Percentiles rank a stretch among this genome's conserved stretches.
Conservation (phyloP, 1,140 invertebrate genomes). For the Delia radicum region DNA sequence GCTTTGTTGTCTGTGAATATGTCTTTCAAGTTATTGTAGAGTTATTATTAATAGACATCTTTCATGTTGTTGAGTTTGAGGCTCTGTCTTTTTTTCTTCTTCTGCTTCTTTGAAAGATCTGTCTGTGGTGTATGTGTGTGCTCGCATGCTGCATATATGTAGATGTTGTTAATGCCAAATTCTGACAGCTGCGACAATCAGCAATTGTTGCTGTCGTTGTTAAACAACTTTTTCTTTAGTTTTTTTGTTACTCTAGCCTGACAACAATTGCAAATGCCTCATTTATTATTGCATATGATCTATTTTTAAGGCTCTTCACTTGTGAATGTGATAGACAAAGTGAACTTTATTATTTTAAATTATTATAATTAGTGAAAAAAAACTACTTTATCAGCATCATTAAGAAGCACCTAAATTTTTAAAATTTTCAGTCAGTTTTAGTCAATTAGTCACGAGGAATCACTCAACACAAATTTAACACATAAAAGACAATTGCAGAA, state of each 20-base stretch:
- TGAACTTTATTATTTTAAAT: not conserved
- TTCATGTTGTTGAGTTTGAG: conserved; percentile 16
- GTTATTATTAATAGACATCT: conserved; percentile 21
- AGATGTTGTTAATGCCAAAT: conserved; percentile 30
- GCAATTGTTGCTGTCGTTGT: conserved; percentile 55
- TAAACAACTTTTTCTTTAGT: conserved; percentile 53
- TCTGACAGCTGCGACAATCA: conserved; percentile 39
- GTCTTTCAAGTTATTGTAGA: conserved; percentile 8
- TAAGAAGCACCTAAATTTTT: not conserved
- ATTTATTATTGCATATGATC: not conserved
- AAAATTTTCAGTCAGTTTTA: not conserved
- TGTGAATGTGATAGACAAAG: not conserved
- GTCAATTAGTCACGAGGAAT: conserved; percentile 29
- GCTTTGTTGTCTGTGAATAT: not conserved
- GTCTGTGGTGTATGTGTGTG: not conserved
- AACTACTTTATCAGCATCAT: not conserved
- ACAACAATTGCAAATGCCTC: not conserved
- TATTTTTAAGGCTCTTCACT: not conserved
- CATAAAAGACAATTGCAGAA: too few relatives aligned
- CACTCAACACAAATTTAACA: too few relatives aligned
- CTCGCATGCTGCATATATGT: conserved; percentile 1
- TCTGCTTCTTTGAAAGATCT: not conserved
- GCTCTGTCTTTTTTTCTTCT: not conserved
- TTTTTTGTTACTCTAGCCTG: conserved; percentile 40
- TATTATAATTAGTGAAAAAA: not conserved